A percentile compares a stretch with the other conserved stretches of the same genome.
Evolutionary conservation across 2,797 vertebrate species (phyloP).

Genomic region (Gastrophryne carolinensis): DNA sequence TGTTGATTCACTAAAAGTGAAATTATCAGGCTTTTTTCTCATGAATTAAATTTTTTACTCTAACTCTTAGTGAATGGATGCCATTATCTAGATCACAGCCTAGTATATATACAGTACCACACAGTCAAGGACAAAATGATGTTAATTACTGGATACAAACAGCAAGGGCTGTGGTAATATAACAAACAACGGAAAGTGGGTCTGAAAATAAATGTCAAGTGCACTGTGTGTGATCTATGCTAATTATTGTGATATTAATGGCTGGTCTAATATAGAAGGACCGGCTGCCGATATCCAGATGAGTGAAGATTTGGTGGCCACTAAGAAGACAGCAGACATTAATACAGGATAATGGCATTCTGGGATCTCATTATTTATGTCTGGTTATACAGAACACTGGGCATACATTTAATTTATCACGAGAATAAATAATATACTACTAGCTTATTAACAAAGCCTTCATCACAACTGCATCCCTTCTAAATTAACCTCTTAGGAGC

Average conservation of each 20-base stretch:
- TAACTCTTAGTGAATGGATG: too few species aligned
- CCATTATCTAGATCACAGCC: too few species aligned
- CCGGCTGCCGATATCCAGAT: not conserved
- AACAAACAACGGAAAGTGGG: not conserved
- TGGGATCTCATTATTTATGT: slow-evolving; percentile 8
- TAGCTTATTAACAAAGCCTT: too few species aligned
- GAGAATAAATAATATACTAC: not conserved
- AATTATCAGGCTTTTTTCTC: too few species aligned
- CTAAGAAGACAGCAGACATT: not conserved
- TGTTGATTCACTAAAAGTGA: too few species aligned
- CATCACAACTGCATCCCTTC: too few species aligned
- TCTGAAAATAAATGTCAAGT: slow-evolving; percentile 10
- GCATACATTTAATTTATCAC: not conserved
- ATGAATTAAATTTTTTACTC: too few species aligned
- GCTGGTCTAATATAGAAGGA: not conserved
- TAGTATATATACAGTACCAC: too few species aligned
- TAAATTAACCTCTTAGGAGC: too few species aligned
- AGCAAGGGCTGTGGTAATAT: not conserved
- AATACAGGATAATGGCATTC: not conserved
- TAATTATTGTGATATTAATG: slow-evolving; percentile 10
- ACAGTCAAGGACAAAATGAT: too few species aligned
- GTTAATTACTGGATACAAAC: not conserved
- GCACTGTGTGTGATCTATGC: not conserved
- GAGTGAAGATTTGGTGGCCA: not conserved
- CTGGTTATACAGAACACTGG: not conserved